These are phyloP conservation scores for Mesoclemmys tuberculata DNA, from an alignment of 2,113 vertebrate species.

Conservation along the genomic window DNA sequence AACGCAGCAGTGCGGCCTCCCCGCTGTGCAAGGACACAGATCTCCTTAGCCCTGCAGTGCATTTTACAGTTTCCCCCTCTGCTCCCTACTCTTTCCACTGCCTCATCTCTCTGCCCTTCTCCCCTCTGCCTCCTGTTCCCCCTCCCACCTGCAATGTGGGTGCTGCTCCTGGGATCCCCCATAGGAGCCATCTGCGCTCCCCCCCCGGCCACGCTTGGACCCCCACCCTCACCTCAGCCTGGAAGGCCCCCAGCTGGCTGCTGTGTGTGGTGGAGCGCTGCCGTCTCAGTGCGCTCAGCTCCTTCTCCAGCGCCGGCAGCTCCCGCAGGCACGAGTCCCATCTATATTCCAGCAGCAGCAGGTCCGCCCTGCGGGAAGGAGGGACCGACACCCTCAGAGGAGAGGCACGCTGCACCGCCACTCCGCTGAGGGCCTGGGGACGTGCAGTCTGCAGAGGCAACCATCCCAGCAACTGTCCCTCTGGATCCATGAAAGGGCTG, in stretches of 20 bases:
- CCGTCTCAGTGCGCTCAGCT: neutral
- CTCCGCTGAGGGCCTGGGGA: too few relatives aligned
- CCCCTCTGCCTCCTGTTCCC: neutral
- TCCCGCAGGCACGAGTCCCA: conserved; percentile 38
- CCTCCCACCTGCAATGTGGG: rapidly evolving
- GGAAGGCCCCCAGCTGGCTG: neutral
- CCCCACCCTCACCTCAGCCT: neutral
- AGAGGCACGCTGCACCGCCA: neutral
- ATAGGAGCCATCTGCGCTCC: neutral
- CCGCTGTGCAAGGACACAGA: neutral
- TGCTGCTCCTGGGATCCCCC: neutral
- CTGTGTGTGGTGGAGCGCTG: neutral
- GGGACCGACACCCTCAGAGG: neutral
- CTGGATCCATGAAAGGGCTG: neutral
- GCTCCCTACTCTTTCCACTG: neutral
- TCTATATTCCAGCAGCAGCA: conserved; percentile 63
- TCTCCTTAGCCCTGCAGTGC: neutral
- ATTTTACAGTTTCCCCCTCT: neutral
- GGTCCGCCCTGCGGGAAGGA: neutral
- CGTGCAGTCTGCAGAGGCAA: neutral
- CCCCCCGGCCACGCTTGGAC: neutral
- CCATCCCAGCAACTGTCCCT: neutral
- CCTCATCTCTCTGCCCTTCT: neutral
- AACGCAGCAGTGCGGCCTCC: neutral
- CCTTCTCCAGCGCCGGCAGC: conserved; percentile 37